A percentile compares a stretch with the other conserved stretches of the same genome.
Evolutionary conservation across 2,797 vertebrate species (phyloP).

Genomic region (Dipus sagitta): DNA sequence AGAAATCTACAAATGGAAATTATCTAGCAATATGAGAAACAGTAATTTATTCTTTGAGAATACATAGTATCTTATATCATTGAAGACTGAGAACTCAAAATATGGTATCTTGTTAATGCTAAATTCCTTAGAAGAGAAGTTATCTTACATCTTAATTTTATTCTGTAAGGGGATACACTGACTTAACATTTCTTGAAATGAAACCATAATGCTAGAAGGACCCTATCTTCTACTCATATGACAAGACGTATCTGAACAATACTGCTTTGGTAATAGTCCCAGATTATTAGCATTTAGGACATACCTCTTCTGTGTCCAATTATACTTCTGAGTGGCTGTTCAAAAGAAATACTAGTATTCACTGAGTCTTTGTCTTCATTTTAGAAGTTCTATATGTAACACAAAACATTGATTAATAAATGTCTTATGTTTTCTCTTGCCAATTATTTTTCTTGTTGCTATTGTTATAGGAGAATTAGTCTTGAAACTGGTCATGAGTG

Average conservation of each 20-base stretch:
- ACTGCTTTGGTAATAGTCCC: neutral
- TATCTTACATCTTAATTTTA: neutral
- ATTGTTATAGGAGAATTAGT: neutral
- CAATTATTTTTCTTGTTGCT: neutral
- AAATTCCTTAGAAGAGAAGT: neutral
- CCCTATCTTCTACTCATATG: neutral
- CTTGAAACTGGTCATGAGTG: neutral
- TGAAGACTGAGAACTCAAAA: neutral
- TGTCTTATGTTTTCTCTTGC: neutral
- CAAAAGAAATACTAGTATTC: neutral
- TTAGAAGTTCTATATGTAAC: neutral
- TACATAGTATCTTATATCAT: neutral
- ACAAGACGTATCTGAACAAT: neutral
- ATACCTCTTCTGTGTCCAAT: neutral
- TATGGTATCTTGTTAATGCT: neutral
- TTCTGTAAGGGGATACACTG: neutral
- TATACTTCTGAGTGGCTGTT: neutral
- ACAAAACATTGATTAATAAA: neutral
- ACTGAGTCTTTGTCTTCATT: neutral
- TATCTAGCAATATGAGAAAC: neutral
- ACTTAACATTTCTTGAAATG: neutral
- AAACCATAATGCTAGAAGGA: neutral
- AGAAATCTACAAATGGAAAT: neutral
- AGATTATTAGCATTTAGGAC: neutral
- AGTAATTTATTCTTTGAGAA: neutral